Evolutionary conservation across 2,113 vertebrate species (phyloP).

Genomic region (Columba livia): DNA sequence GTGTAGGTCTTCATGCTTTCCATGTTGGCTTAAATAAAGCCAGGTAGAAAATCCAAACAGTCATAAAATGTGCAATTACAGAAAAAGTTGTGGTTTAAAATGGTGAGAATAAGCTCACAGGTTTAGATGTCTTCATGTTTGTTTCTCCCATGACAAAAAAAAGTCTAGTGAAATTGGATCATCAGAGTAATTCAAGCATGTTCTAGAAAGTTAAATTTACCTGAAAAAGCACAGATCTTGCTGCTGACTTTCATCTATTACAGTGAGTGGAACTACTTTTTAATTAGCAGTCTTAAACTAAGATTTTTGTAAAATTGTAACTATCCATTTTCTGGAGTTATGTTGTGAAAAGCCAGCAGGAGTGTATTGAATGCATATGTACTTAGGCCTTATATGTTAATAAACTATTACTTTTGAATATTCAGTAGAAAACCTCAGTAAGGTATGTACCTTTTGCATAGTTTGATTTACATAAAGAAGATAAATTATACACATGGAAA

Average conservation of each 20-base stretch:
- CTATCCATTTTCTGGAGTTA: neutral
- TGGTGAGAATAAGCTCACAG: accelerated
- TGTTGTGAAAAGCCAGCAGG: neutral
- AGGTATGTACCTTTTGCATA: neutral
- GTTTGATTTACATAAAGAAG: neutral
- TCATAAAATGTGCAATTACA: neutral
- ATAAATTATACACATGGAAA: accelerated
- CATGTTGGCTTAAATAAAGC: neutral
- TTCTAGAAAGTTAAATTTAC: neutral
- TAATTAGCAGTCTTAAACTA: neutral
- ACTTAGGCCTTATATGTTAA: neutral
- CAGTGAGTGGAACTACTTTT: neutral
- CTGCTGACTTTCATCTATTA: neutral
- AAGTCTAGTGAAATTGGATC: neutral
- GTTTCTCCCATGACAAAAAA: neutral
- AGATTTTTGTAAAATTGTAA: neutral
- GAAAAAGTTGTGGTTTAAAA: neutral
- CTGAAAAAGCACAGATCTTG: neutral
- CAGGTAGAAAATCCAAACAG: neutral
- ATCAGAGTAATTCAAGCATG: neutral
- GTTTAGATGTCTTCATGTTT: neutral
- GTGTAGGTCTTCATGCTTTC: neutral
- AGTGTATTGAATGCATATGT: neutral
- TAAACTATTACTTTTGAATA: neutral
- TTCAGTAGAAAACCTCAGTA: neutral